A percentile compares a stretch with the other conserved stretches of the same genome.
These are phyloP conservation scores for Sebastes ruberrimus DNA, from an alignment of 2,797 vertebrate genomes.

Conservation along the genomic window DNA sequence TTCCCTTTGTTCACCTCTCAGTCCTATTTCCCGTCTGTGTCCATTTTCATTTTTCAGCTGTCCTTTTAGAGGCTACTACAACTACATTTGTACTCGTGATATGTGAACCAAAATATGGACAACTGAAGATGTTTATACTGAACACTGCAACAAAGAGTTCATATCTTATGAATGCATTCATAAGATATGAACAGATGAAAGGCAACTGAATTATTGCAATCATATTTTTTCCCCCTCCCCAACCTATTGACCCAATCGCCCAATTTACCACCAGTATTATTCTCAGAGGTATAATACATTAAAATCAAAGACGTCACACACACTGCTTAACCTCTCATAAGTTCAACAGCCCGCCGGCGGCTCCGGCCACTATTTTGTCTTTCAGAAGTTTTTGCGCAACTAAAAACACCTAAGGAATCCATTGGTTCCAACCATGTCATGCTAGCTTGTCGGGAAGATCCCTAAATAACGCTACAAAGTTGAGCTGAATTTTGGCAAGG, in stretches of 20 bases:
- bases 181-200: background rate
- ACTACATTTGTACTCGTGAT: background rate
- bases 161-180: background rate
- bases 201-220: background rate
- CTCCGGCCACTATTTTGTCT: too few species aligned
- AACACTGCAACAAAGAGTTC: background rate
- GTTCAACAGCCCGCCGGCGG: too few species aligned
- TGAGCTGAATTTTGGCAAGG: fast-evolving
- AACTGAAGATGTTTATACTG: background rate
- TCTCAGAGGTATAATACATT: background rate
- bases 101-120: background rate
- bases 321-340: too few species aligned
- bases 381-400: too few species aligned
- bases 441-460: too few species aligned
- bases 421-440: too few species aligned
- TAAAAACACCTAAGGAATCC: too few species aligned
- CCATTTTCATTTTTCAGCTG: background rate
- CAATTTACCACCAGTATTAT: background rate
- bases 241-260: too few species aligned
- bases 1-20: background rate
- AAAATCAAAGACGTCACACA: too few species aligned
- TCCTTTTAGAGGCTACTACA: background rate
- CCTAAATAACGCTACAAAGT: too few species aligned
- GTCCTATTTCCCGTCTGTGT: background rate
- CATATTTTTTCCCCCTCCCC: background rate